Evolutionary conservation across 1,140 invertebrate genomes (phyloP).

Genomic region (Zaprionus gabonicus): DNA sequence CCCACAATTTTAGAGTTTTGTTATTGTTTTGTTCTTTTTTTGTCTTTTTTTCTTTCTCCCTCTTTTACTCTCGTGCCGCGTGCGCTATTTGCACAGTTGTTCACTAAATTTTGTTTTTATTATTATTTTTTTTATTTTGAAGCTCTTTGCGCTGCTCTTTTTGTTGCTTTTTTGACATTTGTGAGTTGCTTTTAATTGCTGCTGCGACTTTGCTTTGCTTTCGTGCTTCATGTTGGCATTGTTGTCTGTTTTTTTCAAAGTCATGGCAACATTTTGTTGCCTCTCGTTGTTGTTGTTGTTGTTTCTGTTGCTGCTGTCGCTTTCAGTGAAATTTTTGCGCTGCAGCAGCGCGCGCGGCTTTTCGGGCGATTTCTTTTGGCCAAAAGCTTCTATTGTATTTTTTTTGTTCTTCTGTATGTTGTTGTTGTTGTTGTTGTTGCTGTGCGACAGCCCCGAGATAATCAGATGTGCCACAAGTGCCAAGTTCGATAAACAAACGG

Average conservation of each 20-base stretch:
- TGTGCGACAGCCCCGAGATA: constrained; percentile 18
- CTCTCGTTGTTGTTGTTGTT: constrained; percentile 1
- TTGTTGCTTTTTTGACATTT: constrained; percentile 23
- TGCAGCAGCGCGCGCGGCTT: not conserved
- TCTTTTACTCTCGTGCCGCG: constrained; percentile 11
- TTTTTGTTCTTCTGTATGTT: constrained; percentile 12
- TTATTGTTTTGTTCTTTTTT: constrained; percentile 22
- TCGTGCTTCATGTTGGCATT: constrained; percentile 36
- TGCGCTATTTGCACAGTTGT: constrained; percentile 66
- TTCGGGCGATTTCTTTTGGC: constrained; percentile 44
- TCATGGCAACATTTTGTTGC: constrained; percentile 54
- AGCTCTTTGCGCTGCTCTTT: constrained; percentile 5
- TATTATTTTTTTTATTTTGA: constrained; percentile 3
- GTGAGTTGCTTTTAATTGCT: constrained; percentile 27
- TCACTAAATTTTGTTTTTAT: constrained; percentile 25
- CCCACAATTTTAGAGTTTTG: not conserved
- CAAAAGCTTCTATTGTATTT: constrained; percentile 53
- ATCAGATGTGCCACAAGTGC: constrained; percentile 67
- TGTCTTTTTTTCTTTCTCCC: constrained; percentile 21
- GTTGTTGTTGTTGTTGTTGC: constrained; percentile 3
- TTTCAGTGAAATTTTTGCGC: constrained; percentile 50
- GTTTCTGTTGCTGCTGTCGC: constrained; percentile 33
- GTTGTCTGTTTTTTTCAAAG: constrained; percentile 47
- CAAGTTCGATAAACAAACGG: constrained; percentile 60
- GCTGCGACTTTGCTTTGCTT: constrained; percentile 33